Percentiles rank a stretch among this genome's conserved stretches.
phyloP scores from a whole-genome alignment of 2,113 vertebrate species.

The Nibea coibor region DNA sequence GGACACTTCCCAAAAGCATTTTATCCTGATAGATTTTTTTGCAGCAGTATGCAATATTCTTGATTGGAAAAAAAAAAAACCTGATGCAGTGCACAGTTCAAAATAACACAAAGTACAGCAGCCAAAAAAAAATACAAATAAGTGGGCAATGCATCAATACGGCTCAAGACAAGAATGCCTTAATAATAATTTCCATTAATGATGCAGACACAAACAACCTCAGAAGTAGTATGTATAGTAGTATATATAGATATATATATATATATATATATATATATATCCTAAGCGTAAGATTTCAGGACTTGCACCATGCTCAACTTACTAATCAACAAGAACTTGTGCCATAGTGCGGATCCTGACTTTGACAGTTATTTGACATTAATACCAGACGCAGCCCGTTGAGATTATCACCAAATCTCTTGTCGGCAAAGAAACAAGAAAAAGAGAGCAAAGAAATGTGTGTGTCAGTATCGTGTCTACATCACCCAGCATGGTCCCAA shows the following conservation, averaged over 20 bases:
- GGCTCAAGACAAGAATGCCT: background rate
- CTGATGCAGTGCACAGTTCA: background rate
- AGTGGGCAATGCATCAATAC: too few relatives aligned
- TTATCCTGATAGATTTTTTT: background rate
- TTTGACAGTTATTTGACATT: conserved; percentile 9
- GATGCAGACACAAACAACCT: background rate
- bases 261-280: too few relatives aligned
- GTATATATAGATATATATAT: too few relatives aligned
- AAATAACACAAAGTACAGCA: background rate
- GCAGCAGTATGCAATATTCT: background rate
- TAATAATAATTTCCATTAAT: background rate
- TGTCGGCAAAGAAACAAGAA: conserved; percentile 23
- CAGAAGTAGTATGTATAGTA: background rate
- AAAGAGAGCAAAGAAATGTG: background rate
- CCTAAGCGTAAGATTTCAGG: background rate
- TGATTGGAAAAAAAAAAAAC: background rate
- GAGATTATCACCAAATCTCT: conserved; percentile 8
- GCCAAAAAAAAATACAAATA: background rate
- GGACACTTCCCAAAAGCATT: conserved; percentile 1
- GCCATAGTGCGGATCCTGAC: background rate
- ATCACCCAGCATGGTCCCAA: background rate
- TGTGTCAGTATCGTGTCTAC: conserved; percentile 4
- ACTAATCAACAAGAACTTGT: background rate
- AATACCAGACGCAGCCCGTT: conserved; percentile 5
- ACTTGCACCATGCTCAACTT: background rate